A percentile compares a stretch with the other conserved stretches of the same genome.
These are phyloP conservation scores for Clitarchus hookeri DNA, from an alignment of 2,888 invertebrate species.

Conservation along the genomic window DNA sequence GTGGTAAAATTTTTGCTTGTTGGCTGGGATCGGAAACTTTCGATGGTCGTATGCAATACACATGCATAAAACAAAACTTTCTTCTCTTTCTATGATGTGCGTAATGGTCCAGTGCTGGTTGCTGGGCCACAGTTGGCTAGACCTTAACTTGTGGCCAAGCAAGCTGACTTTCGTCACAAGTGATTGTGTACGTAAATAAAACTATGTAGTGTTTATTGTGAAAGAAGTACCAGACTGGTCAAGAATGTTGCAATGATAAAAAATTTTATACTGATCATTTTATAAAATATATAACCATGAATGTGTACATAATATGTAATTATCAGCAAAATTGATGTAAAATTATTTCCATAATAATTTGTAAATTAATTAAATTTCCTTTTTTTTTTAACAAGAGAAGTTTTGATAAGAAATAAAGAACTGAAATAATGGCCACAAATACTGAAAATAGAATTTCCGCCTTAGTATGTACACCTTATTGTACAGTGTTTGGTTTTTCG, in stretches of 20 bases:
- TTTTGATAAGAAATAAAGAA: background rate
- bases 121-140: background rate
- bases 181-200: background rate
- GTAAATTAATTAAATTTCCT: background rate
- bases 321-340: background rate
- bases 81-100: background rate
- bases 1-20: too few relatives aligned
- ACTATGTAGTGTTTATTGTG: background rate
- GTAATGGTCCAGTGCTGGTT: background rate
- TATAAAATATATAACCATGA: background rate
- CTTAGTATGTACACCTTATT: background rate
- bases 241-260: background rate
- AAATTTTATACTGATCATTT: background rate
- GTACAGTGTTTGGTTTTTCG: background rate
- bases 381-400: too few relatives aligned
- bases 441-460: background rate
- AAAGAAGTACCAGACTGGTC: background rate
- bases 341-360: background rate
- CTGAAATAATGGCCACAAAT: background rate
- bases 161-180: background rate
- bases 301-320: too few relatives aligned
- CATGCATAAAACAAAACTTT: background rate
- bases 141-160: background rate
- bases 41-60: too few relatives aligned
- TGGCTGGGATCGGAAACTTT: too few relatives aligned